phyloP scores from a whole-genome alignment of 2,113 vertebrate genomes.

The Crypturellus undulatus region DNA sequence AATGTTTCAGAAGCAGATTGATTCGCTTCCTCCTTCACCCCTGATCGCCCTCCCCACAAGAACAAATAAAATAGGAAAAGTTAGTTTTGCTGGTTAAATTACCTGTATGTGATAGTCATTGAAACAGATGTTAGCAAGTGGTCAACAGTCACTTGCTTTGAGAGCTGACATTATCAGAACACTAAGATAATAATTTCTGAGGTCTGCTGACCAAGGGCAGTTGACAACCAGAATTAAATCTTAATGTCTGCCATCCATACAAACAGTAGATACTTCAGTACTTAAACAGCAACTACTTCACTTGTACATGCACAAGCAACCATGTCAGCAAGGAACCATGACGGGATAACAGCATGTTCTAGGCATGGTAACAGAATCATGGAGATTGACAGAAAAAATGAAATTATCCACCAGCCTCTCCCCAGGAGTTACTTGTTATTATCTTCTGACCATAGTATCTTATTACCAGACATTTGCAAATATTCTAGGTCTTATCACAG shows the following conservation, averaged over 20 bases:
- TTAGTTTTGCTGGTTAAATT: neutral
- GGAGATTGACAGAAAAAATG: neutral
- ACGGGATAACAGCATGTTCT: neutral
- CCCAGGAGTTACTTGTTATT: neutral
- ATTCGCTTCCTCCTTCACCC: neutral
- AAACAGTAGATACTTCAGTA: neutral
- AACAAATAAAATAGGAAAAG: accelerated
- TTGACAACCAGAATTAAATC: neutral
- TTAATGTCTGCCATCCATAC: neutral
- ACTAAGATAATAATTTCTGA: slow-evolving; percentile 1
- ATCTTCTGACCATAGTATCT: neutral
- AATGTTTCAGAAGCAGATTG: neutral
- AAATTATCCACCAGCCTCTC: neutral
- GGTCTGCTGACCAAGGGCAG: neutral
- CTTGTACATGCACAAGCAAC: neutral
- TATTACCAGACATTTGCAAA: neutral
- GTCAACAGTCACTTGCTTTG: neutral
- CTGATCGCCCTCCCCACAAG: neutral
- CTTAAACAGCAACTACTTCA: neutral
- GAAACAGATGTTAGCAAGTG: neutral
- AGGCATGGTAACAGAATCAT: neutral
- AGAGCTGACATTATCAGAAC: neutral
- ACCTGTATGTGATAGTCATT: neutral
- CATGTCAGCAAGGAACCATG: neutral
- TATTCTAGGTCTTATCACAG: neutral